Conservation (phyloP, 37 sponge, comb jelly and placozoan species). For the Eunapius fragilis region DNA sequence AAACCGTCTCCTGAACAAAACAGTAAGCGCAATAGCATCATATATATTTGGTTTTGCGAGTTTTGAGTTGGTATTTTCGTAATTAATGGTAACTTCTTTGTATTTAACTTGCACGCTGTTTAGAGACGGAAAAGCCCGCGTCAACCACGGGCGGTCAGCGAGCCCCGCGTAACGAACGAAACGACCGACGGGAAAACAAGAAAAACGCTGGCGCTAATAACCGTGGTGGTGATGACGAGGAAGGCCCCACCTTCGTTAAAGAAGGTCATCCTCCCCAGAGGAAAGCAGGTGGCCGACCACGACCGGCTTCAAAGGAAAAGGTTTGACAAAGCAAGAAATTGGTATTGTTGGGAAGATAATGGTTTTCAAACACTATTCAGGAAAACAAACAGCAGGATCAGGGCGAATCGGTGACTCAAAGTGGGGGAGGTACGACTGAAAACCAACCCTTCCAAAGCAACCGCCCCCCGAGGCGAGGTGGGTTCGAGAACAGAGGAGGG, state of each 20-base stretch:
- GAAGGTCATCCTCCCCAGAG: conserved; percentile 5
- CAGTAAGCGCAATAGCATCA: neutral
- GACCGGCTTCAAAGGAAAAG: conserved; percentile 43
- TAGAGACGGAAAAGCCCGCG: conserved; percentile 2
- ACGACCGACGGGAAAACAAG: neutral
- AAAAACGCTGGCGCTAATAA: neutral
- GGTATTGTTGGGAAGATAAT: neutral
- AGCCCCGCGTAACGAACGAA: conserved; percentile 5
- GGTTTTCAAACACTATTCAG: neutral
- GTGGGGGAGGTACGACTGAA: neutral
- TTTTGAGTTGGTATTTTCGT: neutral
- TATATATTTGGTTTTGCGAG: neutral
- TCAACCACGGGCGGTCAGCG: neutral
- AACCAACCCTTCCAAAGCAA: neutral
- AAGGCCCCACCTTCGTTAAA: neutral
- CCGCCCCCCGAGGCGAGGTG: neutral
- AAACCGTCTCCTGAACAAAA: neutral
- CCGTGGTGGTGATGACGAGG: neutral
- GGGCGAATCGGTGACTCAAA: neutral
- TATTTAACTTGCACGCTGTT: neutral
- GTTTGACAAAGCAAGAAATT: neutral
- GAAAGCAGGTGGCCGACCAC: conserved; percentile 12
- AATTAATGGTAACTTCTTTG: neutral
- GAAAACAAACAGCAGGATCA: neutral
- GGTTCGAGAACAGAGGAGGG: neutral